Evolutionary conservation across 2,888 invertebrate genomes (phyloP), one percentile per base, ranked within the genome.

Genomic region (Mesorhabditis belari): DNA sequence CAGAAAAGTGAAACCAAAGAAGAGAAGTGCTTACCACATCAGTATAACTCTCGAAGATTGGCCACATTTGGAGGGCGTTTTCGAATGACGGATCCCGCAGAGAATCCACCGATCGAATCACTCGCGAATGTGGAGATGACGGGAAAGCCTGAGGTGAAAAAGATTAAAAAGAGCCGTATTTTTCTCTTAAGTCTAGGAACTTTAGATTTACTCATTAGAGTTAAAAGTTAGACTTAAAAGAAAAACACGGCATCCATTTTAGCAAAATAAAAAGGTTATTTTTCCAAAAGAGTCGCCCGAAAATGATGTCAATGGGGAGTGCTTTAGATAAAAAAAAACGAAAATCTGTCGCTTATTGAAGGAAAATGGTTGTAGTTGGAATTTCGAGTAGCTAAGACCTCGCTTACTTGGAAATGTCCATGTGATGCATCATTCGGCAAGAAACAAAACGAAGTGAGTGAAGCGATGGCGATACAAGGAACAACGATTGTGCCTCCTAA

Each of bases 31-130:
- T 50, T 57, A 73, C 75, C 61, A 71, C 64, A 51, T 78, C 78
- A 3, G 71, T 65, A 65, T 78, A 78, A 50, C 73, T 70, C 49
- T 77, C 76, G 59, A 79, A 79, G 44, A 78, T 76, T 6, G 76
- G 76, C 65, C 75, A 76, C 68, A 69, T 70, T 19, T 27, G 52
- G 5, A 71, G 55, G n/a, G 63, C 52, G 4, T 57, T 50, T 44
- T 64, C 65, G 6, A 70, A 49, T 21, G 62, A 60, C n/a, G 17
- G 6, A 19, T 54, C 55, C n/a, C n/a, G n/a, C n/a, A n/a, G n/a
- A n/a, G n/a, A n/a, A 55, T 54, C 1, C 55, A 60, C 17, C 35
- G 23, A 35, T 17, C 44, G 44, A 35, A 35, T 9, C 12, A 35
- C 44, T n/a, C 44, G 44, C 12, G 44, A 35, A 35, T 35, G 44